Conservation (phyloP, 2,888 invertebrate genomes). For the Sphaeridia pumilis region DNA sequence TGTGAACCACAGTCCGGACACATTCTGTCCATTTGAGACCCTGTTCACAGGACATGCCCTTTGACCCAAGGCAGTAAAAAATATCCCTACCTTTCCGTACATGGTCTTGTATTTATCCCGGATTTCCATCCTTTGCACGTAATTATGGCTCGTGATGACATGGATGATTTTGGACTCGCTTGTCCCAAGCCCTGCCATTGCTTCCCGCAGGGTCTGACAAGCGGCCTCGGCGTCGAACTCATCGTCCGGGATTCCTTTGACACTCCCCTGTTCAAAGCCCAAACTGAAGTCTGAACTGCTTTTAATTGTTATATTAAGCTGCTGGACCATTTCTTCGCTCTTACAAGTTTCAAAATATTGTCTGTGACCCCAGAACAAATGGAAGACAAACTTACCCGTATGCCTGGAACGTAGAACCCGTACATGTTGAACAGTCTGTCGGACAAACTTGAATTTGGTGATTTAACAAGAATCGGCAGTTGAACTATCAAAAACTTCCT, state of each 20-base stretch:
- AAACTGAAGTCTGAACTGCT: neutral
- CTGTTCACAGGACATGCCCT: no score
- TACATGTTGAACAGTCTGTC: no score
- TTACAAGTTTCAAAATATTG: neutral
- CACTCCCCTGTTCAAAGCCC: slow-evolving; percentile 35
- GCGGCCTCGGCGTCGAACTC: slow-evolving; percentile 37
- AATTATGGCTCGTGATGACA: slow-evolving; percentile 42
- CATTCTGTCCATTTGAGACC: no score
- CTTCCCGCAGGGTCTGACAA: slow-evolving; percentile 37
- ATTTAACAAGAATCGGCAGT: no score
- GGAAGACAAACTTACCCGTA: slow-evolving; percentile 22
- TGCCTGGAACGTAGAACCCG: slow-evolving; percentile 10
- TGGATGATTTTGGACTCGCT: slow-evolving; percentile 41
- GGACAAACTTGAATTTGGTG: no score
- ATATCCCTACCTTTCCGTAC: slow-evolving; percentile 32
- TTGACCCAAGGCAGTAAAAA: no score
- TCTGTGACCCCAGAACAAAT: neutral
- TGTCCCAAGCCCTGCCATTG: slow-evolving; percentile 39
- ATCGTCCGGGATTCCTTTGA: slow-evolving; percentile 30
- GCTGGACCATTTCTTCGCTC: no score
- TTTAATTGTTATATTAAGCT: neutral
- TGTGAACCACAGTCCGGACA: no score
- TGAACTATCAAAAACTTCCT: no score
- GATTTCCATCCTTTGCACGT: slow-evolving; percentile 40
- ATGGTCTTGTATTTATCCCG: slow-evolving; percentile 34